A percentile compares a stretch with the other conserved stretches of the same genome.
phyloP scores from a whole-genome alignment of 2,113 vertebrate species.

The Melierax canorus region DNA sequence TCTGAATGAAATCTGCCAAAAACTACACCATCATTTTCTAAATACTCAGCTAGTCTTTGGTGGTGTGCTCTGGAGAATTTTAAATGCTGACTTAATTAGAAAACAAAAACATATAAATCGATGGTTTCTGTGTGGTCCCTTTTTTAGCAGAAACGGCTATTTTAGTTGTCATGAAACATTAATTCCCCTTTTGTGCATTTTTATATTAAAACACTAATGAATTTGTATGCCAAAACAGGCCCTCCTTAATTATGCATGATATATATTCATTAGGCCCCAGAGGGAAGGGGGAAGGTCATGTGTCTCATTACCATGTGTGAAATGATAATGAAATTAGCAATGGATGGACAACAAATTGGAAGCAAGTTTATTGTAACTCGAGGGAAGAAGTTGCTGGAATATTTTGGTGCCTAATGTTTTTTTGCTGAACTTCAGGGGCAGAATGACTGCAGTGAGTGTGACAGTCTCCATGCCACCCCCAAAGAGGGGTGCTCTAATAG shows the following conservation, averaged over 20 bases:
- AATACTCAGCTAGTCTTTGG: background rate
- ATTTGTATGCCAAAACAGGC: background rate
- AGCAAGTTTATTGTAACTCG: background rate
- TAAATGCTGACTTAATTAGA: background rate
- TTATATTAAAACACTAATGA: conserved; percentile 7
- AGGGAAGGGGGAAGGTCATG: background rate
- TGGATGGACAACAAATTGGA: background rate
- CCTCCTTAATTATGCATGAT: background rate
- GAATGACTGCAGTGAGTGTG: background rate
- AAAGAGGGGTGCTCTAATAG: background rate
- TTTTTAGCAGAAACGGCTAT: background rate
- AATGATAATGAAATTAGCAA: conserved; percentile 3
- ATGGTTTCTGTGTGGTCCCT: background rate
- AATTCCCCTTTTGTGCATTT: conserved; percentile 2
- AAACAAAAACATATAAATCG: background rate
- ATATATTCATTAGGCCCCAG: background rate
- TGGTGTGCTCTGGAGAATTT: background rate
- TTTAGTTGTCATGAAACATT: conserved; percentile 28
- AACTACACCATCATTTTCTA: background rate
- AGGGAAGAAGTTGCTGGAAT: background rate
- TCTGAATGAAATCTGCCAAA: background rate
- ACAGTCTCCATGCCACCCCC: background rate
- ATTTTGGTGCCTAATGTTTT: background rate
- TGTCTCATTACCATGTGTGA: background rate
- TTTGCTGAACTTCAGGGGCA: rapidly evolving